Evolutionary conservation across 2,797 vertebrate genomes (phyloP).

Genomic region (Alauda arvensis): DNA sequence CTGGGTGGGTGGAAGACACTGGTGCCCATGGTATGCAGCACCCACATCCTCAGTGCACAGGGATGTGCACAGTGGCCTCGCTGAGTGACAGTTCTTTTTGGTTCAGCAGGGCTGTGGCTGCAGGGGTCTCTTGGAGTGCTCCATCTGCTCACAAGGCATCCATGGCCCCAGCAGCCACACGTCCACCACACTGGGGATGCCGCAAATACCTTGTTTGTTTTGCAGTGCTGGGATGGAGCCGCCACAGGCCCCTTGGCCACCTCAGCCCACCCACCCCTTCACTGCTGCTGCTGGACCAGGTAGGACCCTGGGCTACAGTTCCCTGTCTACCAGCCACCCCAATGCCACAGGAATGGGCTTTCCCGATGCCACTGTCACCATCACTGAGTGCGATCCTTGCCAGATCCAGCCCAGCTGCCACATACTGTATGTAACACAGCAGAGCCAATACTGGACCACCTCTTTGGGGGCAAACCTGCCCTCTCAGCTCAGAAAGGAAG

Average conservation of each 20-base stretch:
- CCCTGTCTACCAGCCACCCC: not conserved
- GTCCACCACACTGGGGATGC: rapidly evolving
- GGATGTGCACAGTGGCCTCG: rapidly evolving
- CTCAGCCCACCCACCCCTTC: not conserved
- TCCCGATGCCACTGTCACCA: rapidly evolving
- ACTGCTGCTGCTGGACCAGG: slow-evolving; percentile 13
- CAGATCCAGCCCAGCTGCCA: not conserved
- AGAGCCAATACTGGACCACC: not conserved
- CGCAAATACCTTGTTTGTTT: not conserved
- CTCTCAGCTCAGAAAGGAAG: not conserved
- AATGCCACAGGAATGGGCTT: not conserved
- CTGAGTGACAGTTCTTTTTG: not conserved
- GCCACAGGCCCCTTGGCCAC: not conserved
- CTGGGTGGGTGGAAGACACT: not conserved
- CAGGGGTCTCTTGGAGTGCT: not conserved
- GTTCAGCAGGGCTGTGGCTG: not conserved
- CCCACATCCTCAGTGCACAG: not conserved
- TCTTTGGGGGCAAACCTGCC: not conserved
- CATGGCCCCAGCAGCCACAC: rapidly evolving
- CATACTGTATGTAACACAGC: not conserved
- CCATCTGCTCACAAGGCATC: not conserved
- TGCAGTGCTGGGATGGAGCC: slow-evolving; percentile 33
- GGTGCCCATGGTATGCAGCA: not conserved
- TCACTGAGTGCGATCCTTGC: not conserved
- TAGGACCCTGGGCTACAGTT: not conserved